Evolutionary conservation across 2,888 invertebrate genomes (phyloP), one percentile per base, ranked within the genome.

Genomic region (Phyto melanocephala): DNA sequence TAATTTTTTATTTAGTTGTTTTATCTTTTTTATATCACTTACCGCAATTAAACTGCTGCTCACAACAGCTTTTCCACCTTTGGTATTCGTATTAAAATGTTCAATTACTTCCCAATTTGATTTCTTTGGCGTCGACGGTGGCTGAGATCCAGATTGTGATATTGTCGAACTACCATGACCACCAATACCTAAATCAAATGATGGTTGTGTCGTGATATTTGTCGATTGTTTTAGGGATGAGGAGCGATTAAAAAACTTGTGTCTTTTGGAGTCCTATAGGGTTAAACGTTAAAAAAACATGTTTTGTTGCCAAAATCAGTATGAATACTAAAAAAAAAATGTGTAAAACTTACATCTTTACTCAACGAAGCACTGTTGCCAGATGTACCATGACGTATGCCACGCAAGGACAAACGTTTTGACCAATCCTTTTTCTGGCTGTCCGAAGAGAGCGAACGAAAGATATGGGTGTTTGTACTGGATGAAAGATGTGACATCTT

Each of bases 91-190:
- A 79, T 94, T 94, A 92, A 95, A 96, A 91, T 97, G 96, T 90
- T 97, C 96, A 87, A 97, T 96, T 86, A 97, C 96, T 90, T 96
- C 96, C 96, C 96, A 97, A 92, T 97, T 96, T 87, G 96, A 96
- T 90, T 96, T 96, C 90, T 94, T 94, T 2, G 94, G 93, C 1
- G 93, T 93, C 20, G 94, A 93, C 54, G 94, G 93, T 20, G 93
- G 92, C 76, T 76, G 79, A 52, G 75, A 72, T 67, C 84, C 93
- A 17, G 94, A 93, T 58, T 94, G 89, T 54, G 91, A 56, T 82
- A 84, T 8, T 8, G 58, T 50, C 13, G 79, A 47, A 71, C 62
- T 68, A 15, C 67, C 72, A 56, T 81, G 86, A 37, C 87, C 87
- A 58, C 88, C 88, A 37, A 88, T 88, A 86, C 88, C 88, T 80